Percentiles rank a stretch among this genome's conserved stretches.
Evolutionary conservation across 2,797 vertebrate genomes (phyloP).

Genomic region (Arctocebus calabarensis): DNA sequence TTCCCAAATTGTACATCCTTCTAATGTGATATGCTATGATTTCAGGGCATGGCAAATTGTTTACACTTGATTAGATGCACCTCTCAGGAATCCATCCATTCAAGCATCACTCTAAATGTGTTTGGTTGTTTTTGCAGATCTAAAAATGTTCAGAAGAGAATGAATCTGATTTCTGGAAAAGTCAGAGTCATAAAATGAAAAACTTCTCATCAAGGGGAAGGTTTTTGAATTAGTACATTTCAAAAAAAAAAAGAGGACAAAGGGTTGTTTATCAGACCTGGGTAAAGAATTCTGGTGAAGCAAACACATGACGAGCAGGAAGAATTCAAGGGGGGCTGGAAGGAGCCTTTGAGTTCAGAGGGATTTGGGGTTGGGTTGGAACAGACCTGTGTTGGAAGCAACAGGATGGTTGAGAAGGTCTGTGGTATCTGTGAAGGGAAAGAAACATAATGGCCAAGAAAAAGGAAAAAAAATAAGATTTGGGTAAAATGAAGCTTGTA

Average conservation of each 20-base stretch:
- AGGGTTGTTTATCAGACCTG: too few species aligned
- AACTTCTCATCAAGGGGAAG: background rate
- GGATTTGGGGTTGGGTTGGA: too few species aligned
- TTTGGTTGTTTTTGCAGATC: background rate
- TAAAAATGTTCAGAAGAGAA: background rate
- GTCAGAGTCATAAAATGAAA: background rate
- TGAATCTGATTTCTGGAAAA: background rate
- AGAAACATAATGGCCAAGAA: background rate
- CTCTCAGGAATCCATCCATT: background rate
- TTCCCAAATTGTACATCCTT: background rate
- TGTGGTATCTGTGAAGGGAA: background rate
- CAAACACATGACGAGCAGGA: background rate
- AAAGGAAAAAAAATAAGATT: background rate
- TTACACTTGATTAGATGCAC: background rate
- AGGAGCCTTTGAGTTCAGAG: background rate
- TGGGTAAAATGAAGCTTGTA: background rate
- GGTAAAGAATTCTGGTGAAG: background rate
- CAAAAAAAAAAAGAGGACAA: background rate
- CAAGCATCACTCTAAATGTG: background rate
- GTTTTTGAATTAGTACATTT: background rate
- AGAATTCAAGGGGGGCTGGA: background rate
- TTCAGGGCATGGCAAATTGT: too few species aligned
- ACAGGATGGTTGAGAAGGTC: background rate
- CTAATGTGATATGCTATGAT: rapidly evolving
- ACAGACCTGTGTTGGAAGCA: background rate